Evolutionary conservation across 2,113 vertebrate species (phyloP).

Genomic region (Phaethornis superciliosus): DNA sequence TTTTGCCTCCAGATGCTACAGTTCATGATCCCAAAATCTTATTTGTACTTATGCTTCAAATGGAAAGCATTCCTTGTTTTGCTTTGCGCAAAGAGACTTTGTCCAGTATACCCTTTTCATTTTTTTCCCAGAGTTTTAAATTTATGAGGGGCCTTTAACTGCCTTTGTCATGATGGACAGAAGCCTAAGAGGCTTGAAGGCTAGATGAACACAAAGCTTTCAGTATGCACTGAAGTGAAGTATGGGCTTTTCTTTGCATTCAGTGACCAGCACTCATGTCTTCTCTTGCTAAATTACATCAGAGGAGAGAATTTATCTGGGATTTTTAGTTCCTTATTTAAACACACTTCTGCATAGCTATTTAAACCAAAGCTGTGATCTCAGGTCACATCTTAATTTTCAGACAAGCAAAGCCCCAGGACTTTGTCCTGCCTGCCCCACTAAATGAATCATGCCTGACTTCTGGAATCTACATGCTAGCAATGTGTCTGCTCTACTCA

Average conservation of each 20-base stretch:
- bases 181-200: neutral
- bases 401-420: neutral
- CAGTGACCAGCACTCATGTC: neutral
- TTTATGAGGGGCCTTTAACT: neutral
- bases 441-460: fast-evolving
- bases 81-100: neutral
- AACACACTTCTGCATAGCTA: neutral
- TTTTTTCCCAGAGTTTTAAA: neutral
- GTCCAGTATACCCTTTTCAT: neutral
- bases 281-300: neutral
- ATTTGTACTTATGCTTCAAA: neutral
- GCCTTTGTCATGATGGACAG: neutral
- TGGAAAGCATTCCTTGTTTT: neutral
- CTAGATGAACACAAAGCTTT: neutral
- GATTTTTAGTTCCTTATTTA: neutral
- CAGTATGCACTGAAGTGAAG: neutral
- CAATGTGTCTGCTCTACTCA: neutral
- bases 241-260: neutral
- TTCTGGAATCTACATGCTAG: neutral
- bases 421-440: neutral
- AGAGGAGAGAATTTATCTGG: neutral
- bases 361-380: neutral
- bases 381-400: neutral
- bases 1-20: neutral
- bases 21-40: fast-evolving